Evolutionary conservation across 1,140 invertebrate genomes (phyloP).

Genomic region (Ctenoplectra terminalis): DNA sequence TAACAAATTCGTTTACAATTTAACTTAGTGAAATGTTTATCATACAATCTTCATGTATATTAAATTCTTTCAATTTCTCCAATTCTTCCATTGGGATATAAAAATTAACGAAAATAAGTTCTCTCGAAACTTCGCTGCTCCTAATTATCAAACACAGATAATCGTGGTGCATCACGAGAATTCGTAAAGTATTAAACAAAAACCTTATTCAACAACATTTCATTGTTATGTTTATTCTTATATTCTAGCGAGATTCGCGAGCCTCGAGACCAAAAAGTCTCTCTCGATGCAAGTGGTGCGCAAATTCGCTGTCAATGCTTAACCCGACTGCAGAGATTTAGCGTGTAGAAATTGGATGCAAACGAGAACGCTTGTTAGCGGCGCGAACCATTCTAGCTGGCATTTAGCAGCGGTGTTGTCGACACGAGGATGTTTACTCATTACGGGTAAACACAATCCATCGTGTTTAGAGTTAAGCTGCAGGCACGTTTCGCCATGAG

Average conservation of each 20-base stretch:
- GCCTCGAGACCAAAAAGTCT: not conserved
- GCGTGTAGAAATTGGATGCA: slow-evolving; percentile 68
- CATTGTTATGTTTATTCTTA: not conserved
- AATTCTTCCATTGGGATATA: too few relatives aligned
- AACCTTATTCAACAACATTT: too few relatives aligned
- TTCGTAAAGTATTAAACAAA: too few relatives aligned
- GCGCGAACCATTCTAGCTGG: slow-evolving; percentile 42
- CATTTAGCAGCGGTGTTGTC: slow-evolving; percentile 34
- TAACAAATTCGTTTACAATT: too few relatives aligned
- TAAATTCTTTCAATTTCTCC: too few relatives aligned
- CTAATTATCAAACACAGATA: too few relatives aligned
- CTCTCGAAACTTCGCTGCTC: too few relatives aligned
- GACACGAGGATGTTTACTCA: slow-evolving; percentile 68
- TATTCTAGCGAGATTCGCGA: not conserved
- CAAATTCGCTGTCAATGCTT: slow-evolving; percentile 50
- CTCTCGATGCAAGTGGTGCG: not conserved
- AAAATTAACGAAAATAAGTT: too few relatives aligned
- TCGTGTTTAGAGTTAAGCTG: slow-evolving; percentile 50
- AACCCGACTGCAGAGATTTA: slow-evolving; percentile 42
- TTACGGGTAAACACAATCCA: slow-evolving; percentile 72
- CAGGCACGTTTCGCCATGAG: not conserved
- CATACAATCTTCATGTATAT: too few relatives aligned
- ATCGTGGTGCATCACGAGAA: too few relatives aligned
- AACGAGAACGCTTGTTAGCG: slow-evolving; percentile 72
- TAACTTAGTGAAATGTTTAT: too few relatives aligned